Base-by-base conservation (phyloP, 2,113 vertebrate genomes). In the Suncus etruscus region DNA sequence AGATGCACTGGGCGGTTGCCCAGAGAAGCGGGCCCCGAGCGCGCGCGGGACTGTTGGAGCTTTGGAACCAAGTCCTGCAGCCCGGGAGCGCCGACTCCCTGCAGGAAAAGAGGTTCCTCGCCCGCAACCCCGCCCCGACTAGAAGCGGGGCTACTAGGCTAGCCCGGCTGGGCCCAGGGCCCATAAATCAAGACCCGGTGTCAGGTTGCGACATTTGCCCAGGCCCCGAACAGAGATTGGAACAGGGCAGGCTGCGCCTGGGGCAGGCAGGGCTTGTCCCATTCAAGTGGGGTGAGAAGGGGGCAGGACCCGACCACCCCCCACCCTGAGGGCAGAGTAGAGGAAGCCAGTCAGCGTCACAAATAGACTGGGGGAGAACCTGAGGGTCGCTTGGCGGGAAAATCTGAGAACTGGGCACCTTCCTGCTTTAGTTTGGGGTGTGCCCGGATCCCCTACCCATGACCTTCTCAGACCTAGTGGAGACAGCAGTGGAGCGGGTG, bases 301-400 rank as follows among this genome's bases (percentile, higher is more conserved):
- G 72, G 92, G 94, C 80, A 90, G 90, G 90, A 58, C 95, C 73
- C 6, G 91, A 47, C 81, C 77, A 66, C 91, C 39, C 85, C 93
- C 82, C 91, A 89, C 74, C 65, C 31, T 4, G 2, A 47, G 80
- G 89, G 76, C 31, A 11, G 54, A 3, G 58, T 20, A 6, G 16
- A 61, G 58, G 58, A 0, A 14, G 63, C 27, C 0, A 0, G 1
- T 0, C 11, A 0, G 29, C 65, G 0, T 54, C 31, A 11, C 48
- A 0, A 61, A 65, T 1, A 0, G 32, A 48, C 58, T 20, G 20
- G 5, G 25, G 10, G 4, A 16, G 47, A 9, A 31, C 31, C 15
- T 54, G 0, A 1, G 1, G 12, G 22, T 0, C 3, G 39, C 16
- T 3, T 8, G 5, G 2, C 27, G 66, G 70, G 25, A 29, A 1